Base-by-base conservation (phyloP, 2,888 invertebrate species). In the Siphonodentalium dalli region DNA sequence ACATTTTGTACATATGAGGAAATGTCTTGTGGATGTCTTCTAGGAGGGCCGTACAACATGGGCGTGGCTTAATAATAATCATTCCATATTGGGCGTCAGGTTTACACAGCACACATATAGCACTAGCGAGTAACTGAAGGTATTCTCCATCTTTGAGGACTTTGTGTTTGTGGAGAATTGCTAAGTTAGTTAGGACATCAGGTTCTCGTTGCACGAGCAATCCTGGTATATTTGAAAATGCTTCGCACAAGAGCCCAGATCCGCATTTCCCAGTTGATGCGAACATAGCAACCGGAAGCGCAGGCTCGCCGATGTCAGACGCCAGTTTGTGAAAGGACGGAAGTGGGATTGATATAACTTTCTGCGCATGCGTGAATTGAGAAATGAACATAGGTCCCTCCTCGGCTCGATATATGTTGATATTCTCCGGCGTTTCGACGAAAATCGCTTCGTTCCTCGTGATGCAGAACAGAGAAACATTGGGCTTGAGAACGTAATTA, bases 251-350 rank as follows among this genome's bases (percentile, higher is more conserved):
- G 2, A 74, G 58, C 1, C 75, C 68, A 18, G 75, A 69, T 6
- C 77, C 77, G 50, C 74, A 72, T 24, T 72, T 61, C 8, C 72
- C 69, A 1, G 75, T 73, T 39, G 66, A 70, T 29, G 69, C 65
- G 21, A 75, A 54, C 65, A 72, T 65, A 23, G 73, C 62, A 2
- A 74, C 68, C 1, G 72, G 71, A n/a, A 72, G 58, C 27, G 67
- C 59, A 1, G 77, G 77, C 24, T 68, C 63, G 15, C 77, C 75
- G 6, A 74, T 58, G 53, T 74, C 74, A 23, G 72, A 71, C 5
- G 74, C 74, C 18, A 73, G 66, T 49, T 73, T 74, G 51, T 74
- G 71, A 50, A 75, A 74, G 5, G 74, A 72, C 6, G 72, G 72
- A 9, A 74, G 59, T 4, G 77, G 77, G 63, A 77, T 68, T n/a